Evolutionary conservation across 2,797 vertebrate genomes (phyloP), one percentile per base, ranked within the genome.

Genomic region (Girardinus metallicus): DNA sequence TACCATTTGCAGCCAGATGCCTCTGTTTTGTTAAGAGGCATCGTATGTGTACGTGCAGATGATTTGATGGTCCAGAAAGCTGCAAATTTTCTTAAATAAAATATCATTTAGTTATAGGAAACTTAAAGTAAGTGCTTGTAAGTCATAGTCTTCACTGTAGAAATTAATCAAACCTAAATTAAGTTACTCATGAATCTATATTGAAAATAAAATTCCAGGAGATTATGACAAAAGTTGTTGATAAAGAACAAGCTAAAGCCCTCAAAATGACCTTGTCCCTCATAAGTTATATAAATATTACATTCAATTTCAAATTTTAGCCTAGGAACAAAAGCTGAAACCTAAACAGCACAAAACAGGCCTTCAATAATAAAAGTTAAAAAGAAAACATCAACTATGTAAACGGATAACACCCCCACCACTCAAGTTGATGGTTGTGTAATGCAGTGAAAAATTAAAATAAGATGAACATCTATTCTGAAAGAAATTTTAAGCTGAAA

Each of bases 321-420:
- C 18, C 5, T 34, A 1, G 29, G 57, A 11, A 7, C 29, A 62
- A 62, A 62, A 29, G 29, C 55, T 12, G 10, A 60, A 60, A 60
- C 55, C 79, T 85, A 84, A 91, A 83, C 70, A 82, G 46, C 16
- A 23, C 36, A n/a, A 39, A 44, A 57, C 36, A 73, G 46, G 46
- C 21, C 26, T 57, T 57, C n/a, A 13, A 57, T 12, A n/a, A 57
- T n/a, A 62, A 62, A 62, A 15, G 1, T 31, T 21, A 8, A 49
- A 49, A 49, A 49, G 47, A 62, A 31, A 62, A 13, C 12, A 31
- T 62, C 5, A 62, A 31, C 13, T 1, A 31, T 34, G 29, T 62
- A 31, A 34, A 62, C 57, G 8, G 29, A 34, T 62, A 16, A 62
- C 29, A 31, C 16, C 26, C 26, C 12, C n/a, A 60, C 55, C 55